Evolutionary conservation across 2,888 invertebrate genomes (phyloP).

Genomic region (Crossocerus cetratus): DNA sequence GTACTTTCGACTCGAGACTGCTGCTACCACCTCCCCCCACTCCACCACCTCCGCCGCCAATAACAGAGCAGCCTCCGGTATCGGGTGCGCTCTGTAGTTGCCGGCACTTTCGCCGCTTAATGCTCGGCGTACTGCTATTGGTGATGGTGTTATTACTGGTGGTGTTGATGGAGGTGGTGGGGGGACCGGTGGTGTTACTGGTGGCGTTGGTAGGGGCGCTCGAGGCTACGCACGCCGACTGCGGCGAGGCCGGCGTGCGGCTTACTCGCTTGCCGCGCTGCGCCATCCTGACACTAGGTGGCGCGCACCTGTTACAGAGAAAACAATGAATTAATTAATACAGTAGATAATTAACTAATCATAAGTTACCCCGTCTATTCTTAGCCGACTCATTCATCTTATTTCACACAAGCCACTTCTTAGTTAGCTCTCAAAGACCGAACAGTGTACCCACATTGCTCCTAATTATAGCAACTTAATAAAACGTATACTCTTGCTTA

Average conservation of each 20-base stretch:
- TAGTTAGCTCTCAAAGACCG: no score
- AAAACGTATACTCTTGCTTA: no score
- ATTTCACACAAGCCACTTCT: no score
- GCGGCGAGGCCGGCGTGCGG: background rate
- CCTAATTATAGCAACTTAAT: no score
- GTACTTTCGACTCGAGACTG: slow-evolving; percentile 70
- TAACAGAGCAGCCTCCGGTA: slow-evolving; percentile 66
- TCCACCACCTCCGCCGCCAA: slow-evolving; percentile 74
- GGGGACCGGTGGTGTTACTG: slow-evolving; percentile 25
- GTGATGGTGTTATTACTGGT: slow-evolving; percentile 80
- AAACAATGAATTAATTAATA: slow-evolving; percentile 3
- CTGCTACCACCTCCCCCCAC: slow-evolving; percentile 79
- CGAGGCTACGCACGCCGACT: background rate
- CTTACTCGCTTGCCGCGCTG: slow-evolving; percentile 86
- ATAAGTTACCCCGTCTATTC: background rate
- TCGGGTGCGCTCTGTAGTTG: slow-evolving; percentile 51
- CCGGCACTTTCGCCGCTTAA: slow-evolving; percentile 87
- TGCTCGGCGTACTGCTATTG: slow-evolving; percentile 82
- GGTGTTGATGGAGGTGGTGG: slow-evolving; percentile 33
- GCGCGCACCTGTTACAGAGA: slow-evolving; percentile 69
- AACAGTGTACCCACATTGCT: no score
- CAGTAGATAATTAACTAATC: background rate
- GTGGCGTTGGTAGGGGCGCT: slow-evolving; percentile 32
- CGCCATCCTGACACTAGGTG: slow-evolving; percentile 81
- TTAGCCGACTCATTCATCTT: no score